Base-by-base conservation (phyloP, 1,140 invertebrate genomes). In the Mizuhopecten yessoensis region DNA sequence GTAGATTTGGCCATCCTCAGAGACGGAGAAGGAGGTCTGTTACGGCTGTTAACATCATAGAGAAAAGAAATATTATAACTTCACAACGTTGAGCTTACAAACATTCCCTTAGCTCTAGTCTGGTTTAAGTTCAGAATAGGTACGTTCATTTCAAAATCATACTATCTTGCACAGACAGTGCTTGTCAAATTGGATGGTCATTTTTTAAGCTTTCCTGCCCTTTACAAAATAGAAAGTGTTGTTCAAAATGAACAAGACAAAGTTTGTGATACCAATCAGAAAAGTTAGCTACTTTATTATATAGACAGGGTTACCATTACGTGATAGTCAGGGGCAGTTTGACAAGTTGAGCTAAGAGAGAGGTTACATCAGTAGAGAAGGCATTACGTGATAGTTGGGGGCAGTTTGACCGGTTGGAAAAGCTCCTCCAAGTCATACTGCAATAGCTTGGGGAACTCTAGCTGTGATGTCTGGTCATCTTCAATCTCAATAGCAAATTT, bases 361-460 rank as follows among this genome's bases (percentile, higher is more conserved):
- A 29, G 75, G 0, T 57, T 39, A 39, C 36, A 39, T 39, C 36
- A 39, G 36, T 39, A 39, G n/a, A n/a, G n/a, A 17, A 90, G 88
- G 87, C 90, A 90, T 93, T 87, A 96, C 95, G 94, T 96, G 45
- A 95, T 94, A 75, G n/a, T 75, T 86, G 95, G 94, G 13, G 96
- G 96, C 34, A 96, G 34, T 75, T 95, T 92, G 9, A 96, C 92
- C 42, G 96, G 94, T 89, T 97, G 96, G 90, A 96, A 95, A 0
- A 97, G 93, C 86, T 97, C 96, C 89, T 96, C 96, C 3, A 97
- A 93, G 95, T 97, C 96, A 39, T 96, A 95, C 91, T 97, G 96
- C 29, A 97, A 93, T 17, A 97, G 95, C 92, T 97, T 96, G 5
- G 97, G 97, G 94, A 96, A 94, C 75, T 93, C 93, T 34, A 92